phyloP scores from a whole-genome alignment of 2,888 invertebrate genomes.

The Diabrotica balteata region DNA sequence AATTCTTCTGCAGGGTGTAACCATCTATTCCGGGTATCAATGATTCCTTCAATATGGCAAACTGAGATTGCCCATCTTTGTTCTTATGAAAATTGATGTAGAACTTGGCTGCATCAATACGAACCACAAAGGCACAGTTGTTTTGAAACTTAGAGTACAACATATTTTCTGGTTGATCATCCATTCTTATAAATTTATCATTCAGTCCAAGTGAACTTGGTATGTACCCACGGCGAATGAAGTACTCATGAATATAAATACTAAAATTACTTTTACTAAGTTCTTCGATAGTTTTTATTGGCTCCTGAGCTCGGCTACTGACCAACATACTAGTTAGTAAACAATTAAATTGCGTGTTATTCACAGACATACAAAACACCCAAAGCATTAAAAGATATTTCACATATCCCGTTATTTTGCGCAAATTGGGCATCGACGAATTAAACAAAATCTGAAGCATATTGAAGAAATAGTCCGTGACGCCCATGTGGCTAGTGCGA shows the following conservation, averaged over 20 bases:
- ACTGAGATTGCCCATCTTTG: background rate
- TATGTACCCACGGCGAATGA: background rate
- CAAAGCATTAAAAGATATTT: conserved; percentile 17
- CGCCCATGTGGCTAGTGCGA: background rate
- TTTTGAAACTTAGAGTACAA: background rate
- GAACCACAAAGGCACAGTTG: conserved; percentile 2
- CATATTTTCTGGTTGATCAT: background rate
- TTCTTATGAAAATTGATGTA: background rate
- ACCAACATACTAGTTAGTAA: conserved; percentile 17
- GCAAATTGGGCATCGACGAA: background rate
- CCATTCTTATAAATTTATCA: conserved; percentile 10
- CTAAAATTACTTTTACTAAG: conserved; percentile 11
- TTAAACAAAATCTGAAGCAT: background rate
- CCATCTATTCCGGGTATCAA: conserved; percentile 6
- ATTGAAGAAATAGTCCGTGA: background rate
- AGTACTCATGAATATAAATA: conserved; percentile 9
- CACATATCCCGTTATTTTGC: conserved; percentile 11
- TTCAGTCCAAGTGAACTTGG: conserved; percentile 9
- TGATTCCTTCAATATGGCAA: conserved; percentile 5
- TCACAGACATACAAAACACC: conserved; percentile 15
- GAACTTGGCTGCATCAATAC: conserved; percentile 2
- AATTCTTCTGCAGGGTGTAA: conserved; percentile 14
- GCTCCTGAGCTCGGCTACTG: background rate
- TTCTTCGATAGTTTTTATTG: conserved; percentile 12
- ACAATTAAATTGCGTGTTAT: conserved; percentile 8